These are phyloP conservation scores for Fistularia commersonii DNA, from an alignment of 2,797 vertebrate species.

Conservation along the genomic window DNA sequence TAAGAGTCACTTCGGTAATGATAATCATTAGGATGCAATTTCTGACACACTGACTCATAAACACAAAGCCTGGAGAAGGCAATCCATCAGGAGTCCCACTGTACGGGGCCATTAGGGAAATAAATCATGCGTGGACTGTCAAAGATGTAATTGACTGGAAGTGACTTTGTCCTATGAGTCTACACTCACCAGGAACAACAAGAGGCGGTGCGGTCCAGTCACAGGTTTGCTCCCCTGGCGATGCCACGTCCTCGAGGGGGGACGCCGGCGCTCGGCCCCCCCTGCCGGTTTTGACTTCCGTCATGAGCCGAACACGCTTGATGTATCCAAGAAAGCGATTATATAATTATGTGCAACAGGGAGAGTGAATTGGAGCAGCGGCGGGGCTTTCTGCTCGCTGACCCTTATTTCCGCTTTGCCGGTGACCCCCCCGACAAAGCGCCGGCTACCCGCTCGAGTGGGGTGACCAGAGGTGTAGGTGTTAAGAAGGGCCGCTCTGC, in stretches of 20 bases:
- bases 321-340: slow-evolving; percentile 41
- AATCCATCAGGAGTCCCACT: slow-evolving; percentile 39
- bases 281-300: slow-evolving; percentile 32
- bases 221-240: slow-evolving; percentile 12
- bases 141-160: too few species aligned
- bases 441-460: slow-evolving; percentile 16
- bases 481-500: slow-evolving; percentile 8
- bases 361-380: slow-evolving; percentile 7
- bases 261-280: too few species aligned
- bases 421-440: slow-evolving; percentile 2
- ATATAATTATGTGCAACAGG: slow-evolving; percentile 44
- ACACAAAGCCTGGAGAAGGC: slow-evolving; percentile 27
- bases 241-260: slow-evolving; percentile 27
- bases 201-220: slow-evolving; percentile 15
- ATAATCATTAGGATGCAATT: slow-evolving; percentile 65
- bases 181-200: neutral
- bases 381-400: slow-evolving; percentile 37
- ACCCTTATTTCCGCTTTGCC: slow-evolving; percentile 14
- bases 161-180: neutral
- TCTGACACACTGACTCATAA: slow-evolving; percentile 26
- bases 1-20: slow-evolving; percentile 55
- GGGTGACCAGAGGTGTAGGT: slow-evolving; percentile 11
- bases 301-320: slow-evolving; percentile 19
- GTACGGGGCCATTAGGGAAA: too few species aligned
- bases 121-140: too few species aligned